A percentile compares a stretch with the other conserved stretches of the same genome.
Conservation (phyloP, 2,888 invertebrate species). For the Phaonia tiefii region DNA sequence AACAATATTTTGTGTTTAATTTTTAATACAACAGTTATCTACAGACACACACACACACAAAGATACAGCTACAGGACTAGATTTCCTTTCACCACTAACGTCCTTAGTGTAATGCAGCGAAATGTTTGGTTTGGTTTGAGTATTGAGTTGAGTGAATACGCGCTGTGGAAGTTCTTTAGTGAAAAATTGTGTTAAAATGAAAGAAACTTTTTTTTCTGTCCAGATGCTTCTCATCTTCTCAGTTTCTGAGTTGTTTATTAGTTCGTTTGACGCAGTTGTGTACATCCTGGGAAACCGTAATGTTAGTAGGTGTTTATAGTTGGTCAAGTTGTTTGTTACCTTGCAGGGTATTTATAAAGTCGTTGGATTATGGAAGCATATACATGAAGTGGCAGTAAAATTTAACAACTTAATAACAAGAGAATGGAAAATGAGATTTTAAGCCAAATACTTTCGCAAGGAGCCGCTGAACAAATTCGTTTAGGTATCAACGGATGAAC, state of each 20-base stretch:
- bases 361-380: too few species aligned
- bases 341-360: not conserved
- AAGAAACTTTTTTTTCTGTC: conserved; percentile 25
- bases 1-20: conserved; percentile 26
- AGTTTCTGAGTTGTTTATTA: conserved; percentile 16
- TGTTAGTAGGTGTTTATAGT: not conserved
- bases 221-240: not conserved
- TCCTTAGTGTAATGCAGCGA: not conserved
- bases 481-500: too few species aligned
- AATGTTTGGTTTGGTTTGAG: not conserved
- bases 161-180: conserved; percentile 44
- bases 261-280: not conserved
- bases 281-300: not conserved
- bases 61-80: not conserved
- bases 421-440: too few species aligned
- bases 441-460: too few species aligned
- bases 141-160: conserved; percentile 2
- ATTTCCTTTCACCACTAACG: not conserved
- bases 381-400: too few species aligned
- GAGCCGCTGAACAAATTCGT: too few species aligned
- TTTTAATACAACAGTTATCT: conserved; percentile 10
- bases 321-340: not conserved
- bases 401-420: too few species aligned
- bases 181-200: conserved; percentile 57
- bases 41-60: not conserved